Evolutionary conservation across 2,113 vertebrate genomes (phyloP).

Genomic region (Nesoenas mayeri): DNA sequence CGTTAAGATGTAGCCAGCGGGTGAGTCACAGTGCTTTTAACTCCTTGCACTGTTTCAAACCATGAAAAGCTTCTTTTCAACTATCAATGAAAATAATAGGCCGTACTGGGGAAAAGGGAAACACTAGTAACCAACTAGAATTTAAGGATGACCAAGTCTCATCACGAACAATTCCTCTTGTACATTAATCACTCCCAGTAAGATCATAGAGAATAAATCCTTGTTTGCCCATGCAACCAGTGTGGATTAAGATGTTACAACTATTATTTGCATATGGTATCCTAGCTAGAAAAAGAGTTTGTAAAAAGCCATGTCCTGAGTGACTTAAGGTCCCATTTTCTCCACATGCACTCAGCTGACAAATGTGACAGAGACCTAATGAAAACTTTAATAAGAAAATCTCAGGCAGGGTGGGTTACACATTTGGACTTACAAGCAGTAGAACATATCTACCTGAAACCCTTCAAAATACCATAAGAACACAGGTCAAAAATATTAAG

Average conservation of each 20-base stretch:
- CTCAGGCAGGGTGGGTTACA: accelerated
- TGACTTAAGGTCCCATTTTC: neutral
- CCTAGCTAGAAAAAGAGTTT: neutral
- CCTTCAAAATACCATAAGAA: neutral
- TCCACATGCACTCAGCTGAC: neutral
- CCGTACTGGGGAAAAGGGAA: neutral
- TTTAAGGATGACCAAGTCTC: neutral
- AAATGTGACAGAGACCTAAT: neutral
- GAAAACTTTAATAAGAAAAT: neutral
- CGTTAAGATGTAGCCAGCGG: slow-evolving; percentile 36
- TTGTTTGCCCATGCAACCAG: neutral
- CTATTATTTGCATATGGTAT: neutral
- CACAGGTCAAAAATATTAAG: accelerated
- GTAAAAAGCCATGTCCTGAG: accelerated
- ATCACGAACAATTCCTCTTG: accelerated
- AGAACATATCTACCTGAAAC: neutral
- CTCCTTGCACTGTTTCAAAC: neutral
- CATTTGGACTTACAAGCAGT: neutral
- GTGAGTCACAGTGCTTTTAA: slow-evolving; percentile 28
- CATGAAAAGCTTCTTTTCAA: neutral
- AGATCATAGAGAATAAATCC: neutral
- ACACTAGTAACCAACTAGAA: neutral
- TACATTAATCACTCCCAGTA: neutral
- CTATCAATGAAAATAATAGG: neutral
- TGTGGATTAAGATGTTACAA: neutral